Base-by-base conservation (phyloP, 23 tunicate genomes). In the Oikopleura albicans region DNA sequence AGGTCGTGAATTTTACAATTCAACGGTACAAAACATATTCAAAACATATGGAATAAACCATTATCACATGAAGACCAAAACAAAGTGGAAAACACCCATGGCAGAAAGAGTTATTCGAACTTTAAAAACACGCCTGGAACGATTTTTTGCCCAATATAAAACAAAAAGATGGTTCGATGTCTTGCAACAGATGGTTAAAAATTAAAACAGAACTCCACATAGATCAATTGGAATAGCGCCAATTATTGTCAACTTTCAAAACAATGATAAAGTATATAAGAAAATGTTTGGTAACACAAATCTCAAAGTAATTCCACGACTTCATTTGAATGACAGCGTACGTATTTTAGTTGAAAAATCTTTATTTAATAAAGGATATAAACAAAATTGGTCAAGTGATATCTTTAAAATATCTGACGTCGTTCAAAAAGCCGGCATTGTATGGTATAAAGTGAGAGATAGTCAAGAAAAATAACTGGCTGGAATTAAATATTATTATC, bases 101-200 rank as follows among this genome's bases (percentile, higher is more conserved):
- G 79, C 37, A 71, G 79, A 71, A 71, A 27, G 79, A 16, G 79
- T 71, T 2, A 71, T 71, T 2, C 27, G 79, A 71, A 71, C 79
- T 31, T 2, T 71, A 22, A 71, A 71, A 71, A 22, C 79, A 2
- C 79, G 79, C 79, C 79, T 71, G 4, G 79, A 71, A 71, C 28
- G 31, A 71, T 71, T 22, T 37, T 12, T 71, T 16, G 2, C 4
- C 37, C 37, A 16, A 2, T 22, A 71, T 29, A 71, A 71, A 71
- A 71, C 79, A 16, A 71, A 29, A 71, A 71, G 2, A 71, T 71
- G 79, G 79, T 22, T 71, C 2, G 79, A 71, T 29, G 37, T 71
- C 2, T 37, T 71, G 28, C 36, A 16, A 22, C 34, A 71, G 2
- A 71, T 71, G 28, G 79, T 71, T 34, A 16, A 29, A 12, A 29